These are phyloP conservation scores for Panagrolaimus sp. DNA, from an alignment of 1,140 invertebrate genomes.

Conservation along the genomic window DNA sequence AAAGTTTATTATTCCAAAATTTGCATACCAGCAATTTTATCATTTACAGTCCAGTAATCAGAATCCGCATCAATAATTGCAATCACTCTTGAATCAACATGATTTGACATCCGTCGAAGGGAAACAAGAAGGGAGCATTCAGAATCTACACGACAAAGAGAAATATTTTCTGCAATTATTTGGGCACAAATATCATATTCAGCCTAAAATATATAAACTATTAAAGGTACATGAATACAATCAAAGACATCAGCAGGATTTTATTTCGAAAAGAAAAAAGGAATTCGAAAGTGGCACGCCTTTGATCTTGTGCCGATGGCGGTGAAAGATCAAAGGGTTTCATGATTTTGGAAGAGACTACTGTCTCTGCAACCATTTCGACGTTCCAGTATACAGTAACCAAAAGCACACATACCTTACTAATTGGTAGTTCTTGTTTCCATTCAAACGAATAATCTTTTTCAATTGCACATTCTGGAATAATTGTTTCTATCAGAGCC, in stretches of 20 bases:
- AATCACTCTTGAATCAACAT: conserved; percentile 41
- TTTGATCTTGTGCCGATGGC: too few relatives aligned
- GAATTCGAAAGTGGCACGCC: too few relatives aligned
- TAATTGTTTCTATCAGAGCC: background rate
- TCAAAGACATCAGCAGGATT: conserved; percentile 15
- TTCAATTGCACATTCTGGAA: conserved; percentile 15
- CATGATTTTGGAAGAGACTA: too few relatives aligned
- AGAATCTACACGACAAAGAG: conserved; percentile 43
- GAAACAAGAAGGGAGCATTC: conserved; percentile 55
- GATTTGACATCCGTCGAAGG: conserved; percentile 31
- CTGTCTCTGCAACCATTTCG: too few relatives aligned
- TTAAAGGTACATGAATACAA: background rate
- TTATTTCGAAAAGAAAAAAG: too few relatives aligned
- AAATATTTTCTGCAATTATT: conserved; percentile 53
- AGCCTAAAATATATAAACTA: conserved; percentile 25
- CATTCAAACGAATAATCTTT: conserved; percentile 35
- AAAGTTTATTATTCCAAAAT: background rate
- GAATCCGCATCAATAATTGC: conserved; percentile 43
- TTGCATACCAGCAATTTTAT: conserved; percentile 39
- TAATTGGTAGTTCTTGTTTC: conserved; percentile 29
- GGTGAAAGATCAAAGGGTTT: too few relatives aligned
- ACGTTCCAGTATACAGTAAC: background rate
- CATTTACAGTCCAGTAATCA: conserved; percentile 34
- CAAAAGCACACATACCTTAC: conserved; percentile 21
- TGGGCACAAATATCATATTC: conserved; percentile 55